Conservation (phyloP, 2,113 vertebrate genomes). For the Neolamprologus cancellatus region DNA sequence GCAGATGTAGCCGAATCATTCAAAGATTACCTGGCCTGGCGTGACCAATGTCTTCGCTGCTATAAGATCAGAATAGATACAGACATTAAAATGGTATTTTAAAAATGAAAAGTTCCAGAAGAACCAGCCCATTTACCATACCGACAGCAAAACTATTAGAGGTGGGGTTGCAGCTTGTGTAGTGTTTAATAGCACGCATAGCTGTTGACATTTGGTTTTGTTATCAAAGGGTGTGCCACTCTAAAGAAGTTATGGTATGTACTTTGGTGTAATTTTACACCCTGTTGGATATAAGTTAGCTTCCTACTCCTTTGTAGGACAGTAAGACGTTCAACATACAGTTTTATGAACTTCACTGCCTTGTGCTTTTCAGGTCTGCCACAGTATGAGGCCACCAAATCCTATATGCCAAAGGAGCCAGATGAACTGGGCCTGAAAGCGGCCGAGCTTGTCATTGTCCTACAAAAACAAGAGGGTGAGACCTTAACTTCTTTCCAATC, state of each 20-base stretch:
- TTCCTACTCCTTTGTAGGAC: not conserved
- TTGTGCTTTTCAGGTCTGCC: slow-evolving; percentile 68
- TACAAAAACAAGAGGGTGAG: slow-evolving; percentile 81
- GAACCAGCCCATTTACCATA: not conserved
- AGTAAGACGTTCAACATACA: not conserved
- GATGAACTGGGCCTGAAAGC: slow-evolving; percentile 88
- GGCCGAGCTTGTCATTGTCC: slow-evolving; percentile 83
- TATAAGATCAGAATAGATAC: not conserved
- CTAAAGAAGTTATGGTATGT: not conserved
- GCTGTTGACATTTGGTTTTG: not conserved
- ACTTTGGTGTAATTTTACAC: not conserved
- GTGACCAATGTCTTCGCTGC: not conserved
- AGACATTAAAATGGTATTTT: not conserved
- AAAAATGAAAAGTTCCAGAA: not conserved
- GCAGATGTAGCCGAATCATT: not conserved
- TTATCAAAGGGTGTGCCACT: not conserved
- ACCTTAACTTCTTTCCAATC: not conserved
- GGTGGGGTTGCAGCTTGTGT: not conserved
- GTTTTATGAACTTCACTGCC: not conserved
- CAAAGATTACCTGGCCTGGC: not conserved
- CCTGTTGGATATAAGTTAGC: not conserved
- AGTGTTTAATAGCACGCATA: not conserved
- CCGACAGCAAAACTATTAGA: not conserved
- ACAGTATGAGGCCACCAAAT: slow-evolving; percentile 84
- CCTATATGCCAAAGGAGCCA: slow-evolving; percentile 80